Percentiles rank a stretch among this genome's conserved stretches.
These are phyloP conservation scores for Amphipyra berbera DNA, from an alignment of 2,888 invertebrate genomes.

Conservation along the genomic window DNA sequence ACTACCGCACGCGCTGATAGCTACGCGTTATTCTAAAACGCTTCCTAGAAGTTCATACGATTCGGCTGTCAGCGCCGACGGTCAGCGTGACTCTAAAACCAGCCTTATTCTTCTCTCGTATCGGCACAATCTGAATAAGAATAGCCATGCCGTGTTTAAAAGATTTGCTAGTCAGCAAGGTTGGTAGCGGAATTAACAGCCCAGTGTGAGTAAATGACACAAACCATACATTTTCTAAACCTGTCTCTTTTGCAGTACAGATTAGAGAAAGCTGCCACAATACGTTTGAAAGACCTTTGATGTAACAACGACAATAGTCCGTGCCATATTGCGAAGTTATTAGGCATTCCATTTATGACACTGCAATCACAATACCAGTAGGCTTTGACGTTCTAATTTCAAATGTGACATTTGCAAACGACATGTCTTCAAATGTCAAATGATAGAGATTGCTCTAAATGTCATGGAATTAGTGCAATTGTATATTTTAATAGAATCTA, in stretches of 20 bases:
- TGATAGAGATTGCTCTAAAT: conserved; percentile 25
- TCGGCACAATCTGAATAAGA: too few species aligned
- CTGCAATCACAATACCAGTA: conserved; percentile 11
- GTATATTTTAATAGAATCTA: conserved; percentile 28
- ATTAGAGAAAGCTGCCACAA: conserved; percentile 20
- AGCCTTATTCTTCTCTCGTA: too few species aligned
- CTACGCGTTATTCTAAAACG: too few species aligned
- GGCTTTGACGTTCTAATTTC: conserved; percentile 9
- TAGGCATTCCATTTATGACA: conserved; percentile 31
- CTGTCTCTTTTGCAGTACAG: neutral
- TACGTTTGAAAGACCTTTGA: conserved; percentile 16
- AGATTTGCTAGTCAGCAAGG: too few species aligned
- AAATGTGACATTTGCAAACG: conserved; percentile 44
- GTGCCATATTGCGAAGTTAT: conserved; percentile 24
- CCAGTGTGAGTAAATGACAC: too few species aligned
- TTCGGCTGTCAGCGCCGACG: too few species aligned
- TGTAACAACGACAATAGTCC: conserved; percentile 7
- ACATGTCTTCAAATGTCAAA: conserved; percentile 47
- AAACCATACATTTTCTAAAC: too few species aligned
- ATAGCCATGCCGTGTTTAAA: too few species aligned
- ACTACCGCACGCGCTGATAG: too few species aligned
- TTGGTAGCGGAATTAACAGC: too few species aligned
- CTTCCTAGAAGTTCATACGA: too few species aligned
- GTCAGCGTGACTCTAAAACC: too few species aligned
- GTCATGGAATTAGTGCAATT: conserved; percentile 30